Conservation (phyloP, 2,113 vertebrate species). For the Penelope pileata region DNA sequence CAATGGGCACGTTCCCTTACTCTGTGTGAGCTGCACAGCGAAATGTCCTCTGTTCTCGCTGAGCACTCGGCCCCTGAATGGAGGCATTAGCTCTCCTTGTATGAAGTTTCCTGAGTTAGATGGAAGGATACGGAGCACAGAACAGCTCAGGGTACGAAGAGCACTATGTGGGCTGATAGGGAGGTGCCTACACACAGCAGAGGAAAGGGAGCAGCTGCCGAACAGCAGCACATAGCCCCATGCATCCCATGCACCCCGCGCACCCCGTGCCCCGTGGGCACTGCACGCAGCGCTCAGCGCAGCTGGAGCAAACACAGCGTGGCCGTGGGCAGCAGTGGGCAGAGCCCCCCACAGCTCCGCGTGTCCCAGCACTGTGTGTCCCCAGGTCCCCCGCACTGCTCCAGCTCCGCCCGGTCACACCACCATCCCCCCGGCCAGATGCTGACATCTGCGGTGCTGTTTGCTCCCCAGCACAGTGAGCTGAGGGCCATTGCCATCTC, state of each 20-base stretch:
- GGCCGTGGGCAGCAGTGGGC: too few relatives aligned
- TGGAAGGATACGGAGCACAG: background rate
- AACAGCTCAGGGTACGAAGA: background rate
- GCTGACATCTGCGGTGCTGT: too few relatives aligned
- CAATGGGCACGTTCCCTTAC: background rate
- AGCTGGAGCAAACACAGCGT: too few relatives aligned
- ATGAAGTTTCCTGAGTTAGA: background rate
- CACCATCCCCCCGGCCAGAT: too few relatives aligned
- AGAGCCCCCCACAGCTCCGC: too few relatives aligned
- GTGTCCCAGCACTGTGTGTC: too few relatives aligned
- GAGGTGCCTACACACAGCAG: background rate
- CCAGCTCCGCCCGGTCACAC: too few relatives aligned
- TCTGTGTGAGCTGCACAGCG: background rate
- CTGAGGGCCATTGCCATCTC: background rate
- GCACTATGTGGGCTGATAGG: background rate
- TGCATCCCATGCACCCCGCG: too few relatives aligned
- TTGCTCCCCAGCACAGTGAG: too few relatives aligned
- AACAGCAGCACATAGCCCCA: accelerated
- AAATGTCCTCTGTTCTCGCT: background rate
- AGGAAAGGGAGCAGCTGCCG: background rate
- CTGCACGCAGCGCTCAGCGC: background rate
- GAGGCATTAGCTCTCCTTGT: background rate
- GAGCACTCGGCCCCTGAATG: background rate
- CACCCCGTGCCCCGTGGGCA: too few relatives aligned
- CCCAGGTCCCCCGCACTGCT: too few relatives aligned